Percentiles rank a stretch among this genome's conserved stretches.
Evolutionary conservation across 2,113 vertebrate species (phyloP).

Genomic region (Capra hircus): DNA sequence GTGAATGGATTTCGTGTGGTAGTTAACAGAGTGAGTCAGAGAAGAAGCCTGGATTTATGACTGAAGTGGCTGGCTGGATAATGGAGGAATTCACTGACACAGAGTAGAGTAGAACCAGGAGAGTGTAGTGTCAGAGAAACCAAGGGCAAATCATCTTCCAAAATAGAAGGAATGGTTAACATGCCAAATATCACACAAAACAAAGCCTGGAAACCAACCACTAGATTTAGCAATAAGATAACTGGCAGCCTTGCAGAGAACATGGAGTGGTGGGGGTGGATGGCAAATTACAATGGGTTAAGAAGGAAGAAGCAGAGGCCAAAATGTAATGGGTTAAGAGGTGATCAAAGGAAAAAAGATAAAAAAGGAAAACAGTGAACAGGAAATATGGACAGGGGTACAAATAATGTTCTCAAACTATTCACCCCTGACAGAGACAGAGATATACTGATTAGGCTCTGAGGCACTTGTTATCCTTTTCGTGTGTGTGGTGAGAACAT

Average conservation of each 20-base stretch:
- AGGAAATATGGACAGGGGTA: not conserved
- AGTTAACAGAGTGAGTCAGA: slow-evolving; percentile 5
- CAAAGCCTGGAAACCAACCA: not conserved
- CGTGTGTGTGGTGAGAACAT: not conserved
- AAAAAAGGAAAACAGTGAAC: not conserved
- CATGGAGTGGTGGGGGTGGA: not conserved
- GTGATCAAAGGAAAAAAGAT: not conserved
- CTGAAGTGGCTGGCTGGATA: not conserved
- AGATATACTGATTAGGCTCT: not conserved
- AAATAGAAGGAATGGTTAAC: not conserved
- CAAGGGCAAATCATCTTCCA: not conserved
- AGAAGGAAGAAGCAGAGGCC: not conserved
- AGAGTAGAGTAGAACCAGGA: not conserved
- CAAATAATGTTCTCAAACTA: not conserved
- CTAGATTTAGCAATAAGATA: slow-evolving; percentile 29
- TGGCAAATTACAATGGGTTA: not conserved
- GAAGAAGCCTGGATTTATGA: slow-evolving; percentile 6
- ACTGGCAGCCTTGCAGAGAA: not conserved
- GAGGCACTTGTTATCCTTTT: not conserved
- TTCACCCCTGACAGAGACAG: not conserved
- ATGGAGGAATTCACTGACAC: not conserved
- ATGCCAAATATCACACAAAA: slow-evolving; percentile 26
- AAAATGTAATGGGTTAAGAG: not conserved
- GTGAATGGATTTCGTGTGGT: not conserved
- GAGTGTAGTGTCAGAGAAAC: not conserved